Evolutionary conservation across 64 coral and sea anemone genomes (phyloP), one percentile per base, ranked within the genome.

Genomic region (Pocillopora damicornis): DNA sequence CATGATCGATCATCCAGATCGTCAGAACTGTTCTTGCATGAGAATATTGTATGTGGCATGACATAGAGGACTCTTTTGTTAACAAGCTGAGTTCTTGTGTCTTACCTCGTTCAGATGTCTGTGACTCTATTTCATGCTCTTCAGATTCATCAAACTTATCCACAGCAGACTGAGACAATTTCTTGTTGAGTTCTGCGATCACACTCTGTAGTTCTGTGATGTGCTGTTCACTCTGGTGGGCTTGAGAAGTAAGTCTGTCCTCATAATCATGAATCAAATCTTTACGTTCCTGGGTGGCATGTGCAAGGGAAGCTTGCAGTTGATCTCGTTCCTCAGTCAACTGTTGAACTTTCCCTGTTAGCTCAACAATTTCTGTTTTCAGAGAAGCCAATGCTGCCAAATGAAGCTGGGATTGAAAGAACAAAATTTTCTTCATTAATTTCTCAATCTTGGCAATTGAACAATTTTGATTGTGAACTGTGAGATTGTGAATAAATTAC

Each of bases 331-430:
- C 94, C 59, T 96, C 91, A 13, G 91, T 96, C 60, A 96, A 79
- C n/a, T 90, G 90, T 30, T 93, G 94, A 1, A 96, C 88, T 90
- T 93, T 96, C 60, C 94, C 85, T 22, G 91, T 89, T 20, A 96
- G 87, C 38, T 96, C 94, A 14, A 96, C 91, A 83, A 96, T 96
- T 96, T 96, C 94, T 74, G 80, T 96, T 86, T 96, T 96, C n/a
- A 96, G 73, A 69, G 94, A 96, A n/a, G 94, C 94, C 66, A 96
- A 25, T 77, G 94, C 94, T 56, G 94, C 94, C 8, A 96, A 73
- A 45, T 96, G 94, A 59, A 96, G 88, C 94, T 96, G 73, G 0
- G 22, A 78, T 60, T 11, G 37, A 87, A 76, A 36, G 64, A 16
- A 12, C 1, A 38, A 86, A 79, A 91, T 30, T 76, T 12, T 16